Evolutionary conservation across 2,113 vertebrate species (phyloP).

Genomic region (Prochilodus magdalenae): DNA sequence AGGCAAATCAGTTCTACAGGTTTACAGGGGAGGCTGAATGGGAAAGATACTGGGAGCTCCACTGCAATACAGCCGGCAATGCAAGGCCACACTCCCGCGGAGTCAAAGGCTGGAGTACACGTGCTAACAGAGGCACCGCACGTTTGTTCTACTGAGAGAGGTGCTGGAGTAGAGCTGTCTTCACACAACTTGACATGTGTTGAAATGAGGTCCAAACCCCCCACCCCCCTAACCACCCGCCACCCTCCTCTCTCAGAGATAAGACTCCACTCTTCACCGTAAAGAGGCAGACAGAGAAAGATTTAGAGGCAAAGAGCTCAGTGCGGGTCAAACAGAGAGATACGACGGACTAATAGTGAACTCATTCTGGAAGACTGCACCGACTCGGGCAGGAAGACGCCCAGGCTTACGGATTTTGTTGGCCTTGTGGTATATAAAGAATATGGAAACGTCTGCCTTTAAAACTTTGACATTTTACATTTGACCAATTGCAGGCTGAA

Average conservation of each 20-base stretch:
- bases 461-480: conserved; percentile 7
- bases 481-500: conserved; percentile 12
- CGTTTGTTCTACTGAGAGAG: neutral
- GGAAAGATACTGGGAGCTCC: neutral
- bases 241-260: neutral
- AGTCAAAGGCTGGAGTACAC: neutral
- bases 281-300: neutral
- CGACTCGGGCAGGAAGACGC: neutral
- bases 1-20: neutral
- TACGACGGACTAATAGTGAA: neutral
- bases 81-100: neutral
- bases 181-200: neutral
- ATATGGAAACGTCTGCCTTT: neutral
- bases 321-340: neutral
- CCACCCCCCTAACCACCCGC: too few relatives aligned
- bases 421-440: too few relatives aligned
- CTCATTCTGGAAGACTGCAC: neutral
- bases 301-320: neutral
- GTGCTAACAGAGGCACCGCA: neutral
- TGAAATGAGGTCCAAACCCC: neutral
- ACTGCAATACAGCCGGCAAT: neutral
- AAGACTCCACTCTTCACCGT: neutral
- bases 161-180: conserved; percentile 1
- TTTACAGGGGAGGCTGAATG: neutral
- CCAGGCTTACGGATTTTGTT: too few relatives aligned